phyloP scores from a whole-genome alignment of 2,888 invertebrate genomes.

The Mythimna ferrago region DNA sequence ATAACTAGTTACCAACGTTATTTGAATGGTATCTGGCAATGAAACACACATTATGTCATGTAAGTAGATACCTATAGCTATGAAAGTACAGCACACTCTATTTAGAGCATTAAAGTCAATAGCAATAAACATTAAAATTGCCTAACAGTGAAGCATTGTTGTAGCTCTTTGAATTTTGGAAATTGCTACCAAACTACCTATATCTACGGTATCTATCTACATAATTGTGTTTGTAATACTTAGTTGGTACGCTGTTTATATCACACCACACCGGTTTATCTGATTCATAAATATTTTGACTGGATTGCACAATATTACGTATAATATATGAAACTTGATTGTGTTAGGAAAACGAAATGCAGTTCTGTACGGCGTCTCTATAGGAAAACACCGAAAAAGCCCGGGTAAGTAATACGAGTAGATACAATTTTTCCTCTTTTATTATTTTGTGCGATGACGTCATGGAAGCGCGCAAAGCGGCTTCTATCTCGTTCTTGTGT shows the following conservation, averaged over 20 bases:
- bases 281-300: conserved; percentile 7
- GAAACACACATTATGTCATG: neutral
- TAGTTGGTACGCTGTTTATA: neutral
- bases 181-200: neutral
- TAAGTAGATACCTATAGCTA: neutral
- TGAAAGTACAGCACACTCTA: neutral
- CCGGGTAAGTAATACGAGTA: conserved; percentile 12
- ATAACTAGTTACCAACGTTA: neutral
- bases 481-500: too few species aligned
- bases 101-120: neutral
- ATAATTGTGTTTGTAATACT: neutral
- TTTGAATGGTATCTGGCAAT: neutral
- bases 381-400: conserved; percentile 7
- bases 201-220: neutral
- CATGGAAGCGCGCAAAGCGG: neutral
- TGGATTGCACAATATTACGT: conserved; percentile 23
- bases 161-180: neutral
- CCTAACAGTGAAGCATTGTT: neutral
- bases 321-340: neutral
- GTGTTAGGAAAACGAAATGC: neutral
- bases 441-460: neutral
- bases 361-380: conserved; percentile 9
- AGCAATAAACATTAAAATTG: neutral
- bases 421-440: neutral
- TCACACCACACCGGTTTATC: neutral